Conservation (phyloP, 2,797 vertebrate genomes). For the Glyptemys insculpta region DNA sequence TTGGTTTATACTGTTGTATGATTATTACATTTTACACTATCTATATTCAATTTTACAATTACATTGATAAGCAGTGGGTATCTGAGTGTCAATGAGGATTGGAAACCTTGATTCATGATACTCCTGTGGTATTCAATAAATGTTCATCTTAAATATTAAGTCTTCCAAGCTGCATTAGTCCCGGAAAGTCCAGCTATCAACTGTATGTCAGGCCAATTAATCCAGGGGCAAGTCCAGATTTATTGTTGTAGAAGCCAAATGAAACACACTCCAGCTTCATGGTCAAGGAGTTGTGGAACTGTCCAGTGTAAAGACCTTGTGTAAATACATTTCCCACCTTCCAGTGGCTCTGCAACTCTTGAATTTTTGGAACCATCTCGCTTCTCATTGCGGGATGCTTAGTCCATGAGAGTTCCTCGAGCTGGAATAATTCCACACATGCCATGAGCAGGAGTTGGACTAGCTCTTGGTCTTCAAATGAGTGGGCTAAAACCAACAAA, state of each 20-base stretch:
- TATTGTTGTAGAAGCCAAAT: not conserved
- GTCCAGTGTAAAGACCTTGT: not conserved
- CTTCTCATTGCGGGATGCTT: not conserved
- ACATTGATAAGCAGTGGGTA: constrained; percentile 55
- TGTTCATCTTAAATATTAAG: constrained; percentile 46
- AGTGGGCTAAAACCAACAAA: not conserved
- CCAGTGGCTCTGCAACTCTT: not conserved
- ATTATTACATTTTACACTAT: constrained; percentile 47
- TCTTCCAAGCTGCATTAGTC: constrained; percentile 64
- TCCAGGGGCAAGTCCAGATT: not conserved
- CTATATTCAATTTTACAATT: constrained; percentile 67
- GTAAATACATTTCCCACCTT: not conserved
- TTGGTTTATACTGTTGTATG: not conserved
- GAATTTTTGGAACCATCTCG: not conserved
- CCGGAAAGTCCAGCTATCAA: not conserved
- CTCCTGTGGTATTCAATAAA: constrained; percentile 41
- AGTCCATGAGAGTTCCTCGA: not conserved
- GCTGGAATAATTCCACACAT: not conserved
- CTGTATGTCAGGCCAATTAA: not conserved
- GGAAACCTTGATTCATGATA: constrained; percentile 43
- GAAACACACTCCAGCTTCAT: not conserved
- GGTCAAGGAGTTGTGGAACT: not conserved
- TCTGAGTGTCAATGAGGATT: constrained; percentile 60
- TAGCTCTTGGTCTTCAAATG: not conserved
- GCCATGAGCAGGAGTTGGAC: not conserved